phyloP scores from a whole-genome alignment of 2,888 invertebrate species.

The Chrysomela aeneicollis region DNA sequence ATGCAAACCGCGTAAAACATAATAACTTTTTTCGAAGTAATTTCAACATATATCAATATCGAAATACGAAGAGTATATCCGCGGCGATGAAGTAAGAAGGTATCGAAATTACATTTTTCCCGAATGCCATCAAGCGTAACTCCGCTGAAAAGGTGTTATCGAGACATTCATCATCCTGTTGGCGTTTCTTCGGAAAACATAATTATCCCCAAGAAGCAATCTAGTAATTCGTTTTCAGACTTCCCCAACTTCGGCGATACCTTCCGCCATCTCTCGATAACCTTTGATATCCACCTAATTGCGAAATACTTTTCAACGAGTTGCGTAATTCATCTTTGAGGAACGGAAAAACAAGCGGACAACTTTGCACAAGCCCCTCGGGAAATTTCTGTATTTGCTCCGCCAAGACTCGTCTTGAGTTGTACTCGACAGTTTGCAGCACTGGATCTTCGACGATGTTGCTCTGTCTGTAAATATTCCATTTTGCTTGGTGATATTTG shows the following conservation, averaged over 20 bases:
- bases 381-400: constrained; percentile 3
- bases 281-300: constrained; percentile 17
- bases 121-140: neutral
- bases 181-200: neutral
- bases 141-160: neutral
- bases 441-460: neutral
- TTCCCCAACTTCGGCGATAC: neutral
- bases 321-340: constrained; percentile 16
- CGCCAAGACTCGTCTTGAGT: neutral
- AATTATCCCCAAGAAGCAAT: neutral
- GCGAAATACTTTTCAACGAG: constrained; percentile 16
- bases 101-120: no score
- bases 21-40: no score
- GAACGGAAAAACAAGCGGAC: neutral
- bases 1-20: no score
- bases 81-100: no score
- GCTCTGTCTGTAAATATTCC: neutral
- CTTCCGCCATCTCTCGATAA: constrained; percentile 12
- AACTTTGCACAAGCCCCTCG: neutral
- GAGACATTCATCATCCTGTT: neutral
- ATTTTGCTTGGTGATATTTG: neutral
- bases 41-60: no score
- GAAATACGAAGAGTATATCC: no score
- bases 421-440: neutral
- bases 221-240: neutral